Base-by-base conservation (phyloP, 2,888 invertebrate genomes). In the Sycophila texana region DNA sequence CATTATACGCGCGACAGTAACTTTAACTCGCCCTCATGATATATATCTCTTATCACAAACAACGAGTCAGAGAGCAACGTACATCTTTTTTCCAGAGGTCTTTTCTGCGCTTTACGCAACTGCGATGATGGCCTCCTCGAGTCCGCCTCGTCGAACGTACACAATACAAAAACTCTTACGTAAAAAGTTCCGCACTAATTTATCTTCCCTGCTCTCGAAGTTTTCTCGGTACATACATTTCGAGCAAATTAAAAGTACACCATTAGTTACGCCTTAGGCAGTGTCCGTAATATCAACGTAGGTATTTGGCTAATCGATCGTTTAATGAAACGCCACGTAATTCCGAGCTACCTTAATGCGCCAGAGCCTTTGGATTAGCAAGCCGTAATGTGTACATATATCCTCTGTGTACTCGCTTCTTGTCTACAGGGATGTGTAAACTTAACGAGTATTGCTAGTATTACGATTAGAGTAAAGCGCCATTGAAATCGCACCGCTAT, bases 91-190 rank as follows among this genome's bases (percentile, higher is more conserved):
- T 78, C 78, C 74, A 78, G 75, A 75, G 74, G 57, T 58, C 65
- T 72, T 75, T 72, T 72, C 75, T 78, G 68, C 74, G 77, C 68
- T 79, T 82, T 74, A 74, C 72, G 80, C 80, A 77, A 77, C 76
- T 81, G 47, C 78, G 74, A 72, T 75, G 80, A 78, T 76, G 77
- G 66, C 66, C 71, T 75, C 75, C 68, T 77, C 65, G 71, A 75
- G 77, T 61, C 66, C 71, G 73, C 75, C 68, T 77, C 65, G 71
- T 26, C 58, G 30, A 74, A 51, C 71, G 65, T 66, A 63, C 22
- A 77, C 63, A 70, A 49, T 22, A 76, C 22, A 67, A 49, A 30
- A 73, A 73, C 63, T 80, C 57, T 75, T 80, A 51, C 67, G 72
- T 75, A 79, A 75, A 39, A 39, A 60, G 63, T 63, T 63, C 18